Base-by-base conservation (phyloP, 2,888 invertebrate genomes). In the Polyommatus icarus region DNA sequence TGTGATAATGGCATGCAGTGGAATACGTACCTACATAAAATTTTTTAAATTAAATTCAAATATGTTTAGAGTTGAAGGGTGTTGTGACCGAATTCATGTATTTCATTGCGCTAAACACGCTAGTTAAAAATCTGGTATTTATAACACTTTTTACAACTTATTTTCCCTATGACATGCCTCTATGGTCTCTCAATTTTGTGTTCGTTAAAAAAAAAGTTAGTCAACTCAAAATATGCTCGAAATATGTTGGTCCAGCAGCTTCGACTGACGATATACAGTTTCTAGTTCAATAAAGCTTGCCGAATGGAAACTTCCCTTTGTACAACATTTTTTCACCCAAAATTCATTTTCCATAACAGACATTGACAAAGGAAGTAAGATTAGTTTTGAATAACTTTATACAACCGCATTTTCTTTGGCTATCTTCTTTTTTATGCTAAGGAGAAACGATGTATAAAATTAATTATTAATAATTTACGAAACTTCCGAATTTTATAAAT, bases 261-360 rank as follows among this genome's bases (percentile, higher is more conserved):
- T 24, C 61, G 10, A 67, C 67, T 32, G 67, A 67, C 67, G 67
- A 18, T 61, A 61, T 61, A 24, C 29, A 32, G 67, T 67, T 67
- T 67, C 67, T 67, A 67, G 67, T 67, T 67, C 29, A 67, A 67
- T 67, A 67, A 29, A 67, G 67, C 18, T 18, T 67, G 32, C 32
- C 61, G 67, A 12, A 67, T 67, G 67, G 67, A 67, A 67, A 67
- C 67, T 67, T 67, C 67, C 10, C 29, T 67, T 67, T 67, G 67
- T 67, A 67, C 15, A 67, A 67, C 18, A 67, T 67, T 67, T 67
- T 67, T 67, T 29, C 29, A 15, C 18, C 67, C 29, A 67, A 67
- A 67, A 29, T 67, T 67, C 67, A 67, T 67, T 67, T 67, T 67
- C 67, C 29, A 32, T 67, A 67, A 67, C 29, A 67, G 29, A 61